Evolutionary conservation across 2,888 invertebrate genomes (phyloP), one percentile per base, ranked within the genome.

Genomic region (Yponomeuta sedellus): DNA sequence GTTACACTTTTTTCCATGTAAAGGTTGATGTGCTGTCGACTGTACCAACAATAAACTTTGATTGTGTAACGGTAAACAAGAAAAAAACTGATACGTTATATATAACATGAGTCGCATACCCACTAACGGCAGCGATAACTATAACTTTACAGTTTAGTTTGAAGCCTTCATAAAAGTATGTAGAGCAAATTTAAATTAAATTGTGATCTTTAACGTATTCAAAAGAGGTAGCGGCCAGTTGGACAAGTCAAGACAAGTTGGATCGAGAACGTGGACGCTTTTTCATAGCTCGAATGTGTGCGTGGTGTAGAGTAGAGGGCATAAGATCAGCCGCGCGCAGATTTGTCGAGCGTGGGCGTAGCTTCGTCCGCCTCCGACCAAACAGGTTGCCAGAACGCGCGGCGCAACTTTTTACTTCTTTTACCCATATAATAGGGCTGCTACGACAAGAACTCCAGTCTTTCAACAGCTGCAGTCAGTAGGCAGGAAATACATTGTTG

Each of bases 291-390:
- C 57, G 58, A 64, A 39, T 66, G 69, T 67, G 68, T 70, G 67
- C 68, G 71, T 71, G 70, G 68, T 69, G 69, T 70, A 70, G 34
- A 6, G 61, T 61, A 69, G 69, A 64, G 75, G 73, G 74, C 71
- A 74, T 74, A 71, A 75, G 74, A 77, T 76, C 76, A 76, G 76
- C 64, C 64, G 81, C 80, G 80, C 84, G 86, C 84, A 83, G 90
- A 86, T 89, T 90, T 89, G 88, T 86, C 79, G 82, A 83, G 82
- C 85, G 89, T 87, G 79, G 88, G 88, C 83, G 68, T 56, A n/a
- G 85, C 76, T 73, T 77, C 80, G 80, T 77, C 77, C n/a, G 22
- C 66, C 77, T 80, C 78, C 82, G 72, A 75, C 82, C 81, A 86
- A 91, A 91, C 90, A 86, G 88, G 90, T 91, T 90, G 83, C 76